phyloP scores from a whole-genome alignment of 2,113 vertebrate genomes.

The Aptenodytes forsteri region DNA sequence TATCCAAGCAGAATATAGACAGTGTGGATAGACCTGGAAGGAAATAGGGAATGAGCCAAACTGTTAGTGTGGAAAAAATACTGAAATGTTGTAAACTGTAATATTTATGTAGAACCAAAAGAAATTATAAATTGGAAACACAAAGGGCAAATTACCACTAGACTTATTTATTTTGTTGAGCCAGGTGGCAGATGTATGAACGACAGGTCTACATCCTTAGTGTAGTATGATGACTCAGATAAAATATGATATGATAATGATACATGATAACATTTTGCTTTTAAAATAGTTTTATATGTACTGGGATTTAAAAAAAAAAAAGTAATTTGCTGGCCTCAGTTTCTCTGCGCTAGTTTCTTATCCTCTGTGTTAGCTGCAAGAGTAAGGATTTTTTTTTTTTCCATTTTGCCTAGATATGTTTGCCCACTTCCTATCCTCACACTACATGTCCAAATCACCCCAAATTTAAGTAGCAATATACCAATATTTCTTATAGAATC shows the following conservation, averaged over 20 bases:
- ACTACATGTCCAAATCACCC: neutral
- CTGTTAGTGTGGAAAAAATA: neutral
- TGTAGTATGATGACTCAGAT: neutral
- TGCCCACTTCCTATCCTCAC: neutral
- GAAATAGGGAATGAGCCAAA: neutral
- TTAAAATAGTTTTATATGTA: neutral
- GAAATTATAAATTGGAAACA: neutral
- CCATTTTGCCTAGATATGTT: neutral
- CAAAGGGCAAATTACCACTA: neutral
- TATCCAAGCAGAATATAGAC: neutral
- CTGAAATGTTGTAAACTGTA: neutral
- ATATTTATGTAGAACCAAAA: neutral
- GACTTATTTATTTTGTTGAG: neutral
- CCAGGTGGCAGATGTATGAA: neutral
- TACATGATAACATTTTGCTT: neutral
- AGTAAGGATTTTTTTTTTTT: neutral
- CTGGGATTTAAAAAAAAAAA: neutral
- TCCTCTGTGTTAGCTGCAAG: neutral
- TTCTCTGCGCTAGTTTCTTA: neutral
- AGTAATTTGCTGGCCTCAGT: neutral
- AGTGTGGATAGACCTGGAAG: neutral
- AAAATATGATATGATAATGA: neutral
- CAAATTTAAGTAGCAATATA: neutral
- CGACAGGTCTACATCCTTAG: neutral
- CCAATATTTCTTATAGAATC: neutral